Evolutionary conservation across 2,113 vertebrate genomes (phyloP).

Genomic region (Heterochromis multidens): DNA sequence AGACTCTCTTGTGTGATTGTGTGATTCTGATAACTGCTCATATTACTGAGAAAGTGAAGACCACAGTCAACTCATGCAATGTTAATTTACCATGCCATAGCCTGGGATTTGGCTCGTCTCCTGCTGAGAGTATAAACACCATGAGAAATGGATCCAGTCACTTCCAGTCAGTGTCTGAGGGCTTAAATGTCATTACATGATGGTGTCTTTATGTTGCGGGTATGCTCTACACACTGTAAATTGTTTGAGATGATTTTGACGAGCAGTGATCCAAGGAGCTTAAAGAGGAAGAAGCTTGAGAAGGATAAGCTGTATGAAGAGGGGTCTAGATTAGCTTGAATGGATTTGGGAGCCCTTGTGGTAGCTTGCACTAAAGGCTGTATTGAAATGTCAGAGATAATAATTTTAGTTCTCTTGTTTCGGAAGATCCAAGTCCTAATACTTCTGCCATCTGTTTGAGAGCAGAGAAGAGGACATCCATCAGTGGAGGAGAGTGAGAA

Average conservation of each 20-base stretch:
- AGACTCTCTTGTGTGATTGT: constrained; percentile 62
- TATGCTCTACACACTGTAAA: constrained; percentile 43
- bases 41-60: constrained; percentile 46
- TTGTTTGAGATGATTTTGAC: constrained; percentile 61
- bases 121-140: constrained; percentile 56
- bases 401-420: constrained; percentile 53
- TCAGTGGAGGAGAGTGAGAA: constrained; percentile 3
- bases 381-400: constrained; percentile 67
- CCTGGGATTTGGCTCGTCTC: constrained; percentile 44
- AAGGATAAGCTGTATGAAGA: constrained; percentile 57
- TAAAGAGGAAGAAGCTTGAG: constrained; percentile 52
- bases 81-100: constrained; percentile 46
- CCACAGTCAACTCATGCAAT: constrained; percentile 32
- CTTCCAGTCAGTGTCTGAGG: constrained; percentile 38
- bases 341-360: constrained; percentile 50
- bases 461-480: constrained; percentile 20
- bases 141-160: constrained; percentile 44
- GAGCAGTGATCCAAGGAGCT: constrained; percentile 47
- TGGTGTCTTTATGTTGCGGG: constrained; percentile 41
- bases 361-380: constrained; percentile 48
- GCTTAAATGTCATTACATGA: constrained; percentile 64
- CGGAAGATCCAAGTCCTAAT: constrained; percentile 34
- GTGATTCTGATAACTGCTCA: constrained; percentile 59
- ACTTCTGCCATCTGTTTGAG: constrained; percentile 44
- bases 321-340: constrained; percentile 55